Evolutionary conservation across 2,797 vertebrate species (phyloP), one percentile per base, ranked within the genome.

Genomic region (Scolopax bukidnonensis): DNA sequence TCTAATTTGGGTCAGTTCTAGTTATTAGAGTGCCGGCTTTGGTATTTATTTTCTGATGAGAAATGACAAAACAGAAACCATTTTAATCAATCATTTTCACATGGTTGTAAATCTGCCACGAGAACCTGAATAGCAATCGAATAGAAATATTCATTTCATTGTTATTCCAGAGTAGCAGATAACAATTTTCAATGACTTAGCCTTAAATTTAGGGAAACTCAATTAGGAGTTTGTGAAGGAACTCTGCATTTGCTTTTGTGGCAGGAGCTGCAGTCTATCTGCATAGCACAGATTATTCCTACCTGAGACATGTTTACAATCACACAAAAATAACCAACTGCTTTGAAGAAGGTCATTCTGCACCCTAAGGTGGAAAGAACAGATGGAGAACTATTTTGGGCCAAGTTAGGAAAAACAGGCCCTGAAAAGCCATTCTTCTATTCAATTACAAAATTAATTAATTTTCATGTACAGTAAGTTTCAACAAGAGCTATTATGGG

Each of bases 301-400:
- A 88, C 86, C 79, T 56, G 78, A 43, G 65, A 75, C 32, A 2
- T 2, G 24, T 88, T 77, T 78, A n/a, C 56, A 69, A 60, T 18
- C 87, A 65, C 48, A 79, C 38, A 65, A 80, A 87, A 30, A 48
- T 23, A 95, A 64, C 20, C 43, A 63, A 14, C 61, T 63, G 41
- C 75, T 86, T 51, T 56, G 19, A 84, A 92, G 80, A 54, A 90
- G 85, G 82, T 70, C 91, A 77, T 25, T 80, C 69, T 65, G 86
- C 53, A 91, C 51, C 74, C 74, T 10, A 76, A 75, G 61, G 50
- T 57, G 24, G 36, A 79, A 93, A 59, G 88, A 96, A 84, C 74
- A 91, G 92, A 84, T 92, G 92, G 77, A 84, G 63, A 87, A 82
- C 45, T 90, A 75, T 76, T 89, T 91, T 45, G 83, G 69, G 43